Base-by-base conservation (phyloP, 1,140 invertebrate genomes). In the Achroia grisella region DNA sequence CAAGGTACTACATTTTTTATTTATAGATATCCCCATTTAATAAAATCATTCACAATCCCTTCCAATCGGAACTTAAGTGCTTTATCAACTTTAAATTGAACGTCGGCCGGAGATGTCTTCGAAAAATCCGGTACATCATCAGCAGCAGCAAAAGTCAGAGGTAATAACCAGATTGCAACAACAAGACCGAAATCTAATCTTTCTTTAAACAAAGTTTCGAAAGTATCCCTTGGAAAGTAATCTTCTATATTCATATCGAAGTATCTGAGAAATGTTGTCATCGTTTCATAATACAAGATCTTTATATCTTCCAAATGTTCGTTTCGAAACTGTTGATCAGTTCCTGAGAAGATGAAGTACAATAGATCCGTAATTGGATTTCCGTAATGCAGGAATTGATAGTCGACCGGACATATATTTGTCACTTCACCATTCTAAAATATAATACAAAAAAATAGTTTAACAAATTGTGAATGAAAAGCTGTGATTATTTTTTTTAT, bases 341-440 rank as follows among this genome's bases (percentile, higher is more conserved):
- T 65, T 9, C 49, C 29, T 0, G 44, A 10, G 33, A 67, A 71
- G 4, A 78, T 53, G 29, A 73, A 56, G 15, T 62, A 75, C 0
- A 70, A 1, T 0, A 78, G 48, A 34, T 78, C 74, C n/a, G 40
- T 42, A 0, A 75, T 13, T 0, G 71, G 71, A 35, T 40, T 55
- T 1, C 68, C 67, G 37, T 65, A 78, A 33, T 54, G 47, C 4
- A 64, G 13, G 0, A 63, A 5, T 23, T 78, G 74, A 15, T 63
- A 75, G 37, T 78, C 74, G 1, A 78, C 41, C 41, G 55, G 42
- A 2, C 71, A 42, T 0, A 68, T 44, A 33, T 60, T 52, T 14
- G 17, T 42, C 13, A 55, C 28, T 28, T 56, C 49, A 3, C 63
- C 63, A 11, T 75, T 44, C 71, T 71, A 62, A 8, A 58, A 59